Evolutionary conservation across 2,797 vertebrate species (phyloP), one percentile per base, ranked within the genome.

Genomic region (Kryptopterus vitreolus): DNA sequence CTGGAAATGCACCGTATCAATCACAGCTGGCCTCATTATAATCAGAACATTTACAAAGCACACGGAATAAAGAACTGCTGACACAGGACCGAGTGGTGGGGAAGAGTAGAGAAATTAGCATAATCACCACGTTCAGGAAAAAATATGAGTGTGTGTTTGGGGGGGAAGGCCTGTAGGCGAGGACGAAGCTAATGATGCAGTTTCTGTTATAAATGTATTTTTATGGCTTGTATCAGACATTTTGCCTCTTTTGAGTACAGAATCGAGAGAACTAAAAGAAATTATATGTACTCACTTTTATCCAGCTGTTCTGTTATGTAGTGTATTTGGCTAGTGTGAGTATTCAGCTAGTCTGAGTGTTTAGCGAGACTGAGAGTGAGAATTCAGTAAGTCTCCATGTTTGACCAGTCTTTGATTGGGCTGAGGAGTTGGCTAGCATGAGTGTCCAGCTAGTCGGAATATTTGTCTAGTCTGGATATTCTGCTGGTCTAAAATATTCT

Each of bases 1-100:
- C 38, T 24, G 33, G 48, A 77, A 31, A n/a, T 11, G 18, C 29
- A 72, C 58, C 22, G 58, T 65, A 62, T 55, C 55, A 50, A 48
- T 62, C 43, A 69, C 46, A 52, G 31, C 50, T 31, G 66, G 58
- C 55, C 38, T 76, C 9, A 18, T 81, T 61, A 35, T 58, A 61
- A 70, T 70, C n/a, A 68, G 33, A 71, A 72, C 69, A 18, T 76
- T 76, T 52, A 70, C 55, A 31, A 48, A 24, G 70, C 22, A 11
- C 48, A 43, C 26, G 15, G 29, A 81, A 48, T 75, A 50, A 58
- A 50, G 15, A 73, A 63, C 48, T 55, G 61, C 50, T 65, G 59
- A 79, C 50, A 43, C 12, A 65, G 31, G 24, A 33, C 6, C 2
- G 71, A 70, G 9, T 9, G 5, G 12, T 3, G 43, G 3, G 35